These are phyloP conservation scores for Orussus abietinus DNA, from an alignment of 1,140 invertebrate genomes.

Conservation along the genomic window DNA sequence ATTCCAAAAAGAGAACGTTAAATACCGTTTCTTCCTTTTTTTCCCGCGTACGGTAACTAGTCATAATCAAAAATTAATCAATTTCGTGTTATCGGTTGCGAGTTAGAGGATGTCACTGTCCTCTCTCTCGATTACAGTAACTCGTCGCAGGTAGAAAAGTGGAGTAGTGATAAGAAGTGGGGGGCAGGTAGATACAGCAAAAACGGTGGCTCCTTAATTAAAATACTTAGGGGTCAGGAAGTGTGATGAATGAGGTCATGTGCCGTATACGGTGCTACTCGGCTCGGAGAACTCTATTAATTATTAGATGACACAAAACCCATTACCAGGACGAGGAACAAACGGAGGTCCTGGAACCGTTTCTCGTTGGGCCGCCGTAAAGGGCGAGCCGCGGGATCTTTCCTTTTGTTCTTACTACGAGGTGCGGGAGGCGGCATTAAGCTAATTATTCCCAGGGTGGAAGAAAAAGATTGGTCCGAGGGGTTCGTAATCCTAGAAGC, in stretches of 20 bases:
- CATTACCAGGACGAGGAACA: conserved; percentile 45
- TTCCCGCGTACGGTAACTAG: too few relatives aligned
- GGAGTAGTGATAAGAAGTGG: background rate
- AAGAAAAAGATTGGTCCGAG: background rate
- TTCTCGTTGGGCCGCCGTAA: conserved; percentile 39
- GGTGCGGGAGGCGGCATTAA: background rate
- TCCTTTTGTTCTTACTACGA: conserved; percentile 17
- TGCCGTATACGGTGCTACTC: conserved; percentile 11
- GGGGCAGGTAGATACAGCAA: conserved; percentile 10
- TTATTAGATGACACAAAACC: conserved; percentile 54
- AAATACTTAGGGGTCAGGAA: conserved; percentile 54
- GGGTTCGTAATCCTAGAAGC: conserved; percentile 6
- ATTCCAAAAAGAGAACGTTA: too few relatives aligned
- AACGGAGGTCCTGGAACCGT: conserved; percentile 37
- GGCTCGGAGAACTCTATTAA: conserved; percentile 51
- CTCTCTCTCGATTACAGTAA: too few relatives aligned
- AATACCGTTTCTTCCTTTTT: too few relatives aligned
- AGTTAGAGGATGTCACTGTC: too few relatives aligned
- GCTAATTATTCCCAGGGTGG: conserved; percentile 1
- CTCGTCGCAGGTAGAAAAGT: too few relatives aligned
- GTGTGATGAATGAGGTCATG: conserved; percentile 49
- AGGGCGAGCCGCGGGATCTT: conserved; percentile 12
- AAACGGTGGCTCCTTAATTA: conserved; percentile 49
- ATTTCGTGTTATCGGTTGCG: too few relatives aligned
- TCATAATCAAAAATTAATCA: too few relatives aligned